Evolutionary conservation across 1,140 invertebrate genomes (phyloP).

Genomic region (Xylocopa sonorina): DNA sequence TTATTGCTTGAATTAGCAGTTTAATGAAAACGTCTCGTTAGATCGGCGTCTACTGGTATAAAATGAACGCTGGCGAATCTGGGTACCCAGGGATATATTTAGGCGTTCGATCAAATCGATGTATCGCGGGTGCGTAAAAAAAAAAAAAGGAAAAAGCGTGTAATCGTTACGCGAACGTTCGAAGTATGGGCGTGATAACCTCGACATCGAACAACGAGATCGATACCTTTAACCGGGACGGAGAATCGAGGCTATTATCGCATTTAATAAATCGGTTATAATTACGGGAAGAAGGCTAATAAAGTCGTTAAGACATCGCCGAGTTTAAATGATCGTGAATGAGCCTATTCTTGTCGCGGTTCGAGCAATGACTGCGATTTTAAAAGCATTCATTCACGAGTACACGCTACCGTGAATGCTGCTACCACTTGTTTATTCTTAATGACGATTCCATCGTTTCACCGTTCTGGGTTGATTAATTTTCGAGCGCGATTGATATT

Average conservation of each 20-base stretch:
- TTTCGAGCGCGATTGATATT: too few relatives aligned
- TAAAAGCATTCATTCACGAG: too few relatives aligned
- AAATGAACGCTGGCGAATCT: not conserved
- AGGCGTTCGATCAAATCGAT: too few relatives aligned
- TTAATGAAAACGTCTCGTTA: conserved; percentile 47
- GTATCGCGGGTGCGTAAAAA: too few relatives aligned
- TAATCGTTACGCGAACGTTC: not conserved
- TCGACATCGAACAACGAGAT: conserved; percentile 5
- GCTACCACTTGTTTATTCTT: too few relatives aligned
- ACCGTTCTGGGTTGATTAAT: too few relatives aligned
- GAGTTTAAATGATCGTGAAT: conserved; percentile 8
- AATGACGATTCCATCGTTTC: too few relatives aligned
- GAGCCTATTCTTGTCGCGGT: not conserved
- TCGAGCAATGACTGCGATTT: not conserved
- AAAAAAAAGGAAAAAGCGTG: not conserved
- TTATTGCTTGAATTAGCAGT: conserved; percentile 40
- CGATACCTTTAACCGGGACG: not conserved
- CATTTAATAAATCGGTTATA: conserved; percentile 11
- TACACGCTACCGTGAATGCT: too few relatives aligned
- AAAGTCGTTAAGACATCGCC: conserved; percentile 22
- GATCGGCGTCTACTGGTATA: not conserved
- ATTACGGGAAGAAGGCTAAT: conserved; percentile 28
- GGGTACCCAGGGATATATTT: too few relatives aligned
- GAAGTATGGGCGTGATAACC: not conserved
- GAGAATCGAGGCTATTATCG: not conserved